Percentiles rank a stretch among this genome's conserved stretches.
phyloP scores from a whole-genome alignment of 2,797 vertebrate species.

The Menidia menidia region DNA sequence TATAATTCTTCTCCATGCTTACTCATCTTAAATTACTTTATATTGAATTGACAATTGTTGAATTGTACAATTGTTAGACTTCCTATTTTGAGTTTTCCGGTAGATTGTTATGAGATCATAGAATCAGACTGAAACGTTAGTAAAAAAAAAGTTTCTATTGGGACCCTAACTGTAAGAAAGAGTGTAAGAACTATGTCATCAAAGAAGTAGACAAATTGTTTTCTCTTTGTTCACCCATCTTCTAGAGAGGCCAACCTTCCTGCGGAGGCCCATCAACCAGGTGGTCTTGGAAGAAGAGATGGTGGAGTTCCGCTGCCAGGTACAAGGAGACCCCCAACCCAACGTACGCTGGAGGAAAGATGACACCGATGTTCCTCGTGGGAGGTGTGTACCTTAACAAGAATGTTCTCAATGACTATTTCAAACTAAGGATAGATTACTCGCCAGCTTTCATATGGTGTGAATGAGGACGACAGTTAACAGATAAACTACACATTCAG shows the following conservation, averaged over 20 bases:
- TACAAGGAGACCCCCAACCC: constrained; percentile 95
- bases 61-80: constrained; percentile 7
- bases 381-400: constrained; percentile 84
- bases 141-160: neutral
- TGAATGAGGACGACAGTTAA: constrained; percentile 41
- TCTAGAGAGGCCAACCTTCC: constrained; percentile 94
- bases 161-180: neutral
- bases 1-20: neutral
- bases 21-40: neutral
- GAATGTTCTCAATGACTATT: constrained; percentile 33
- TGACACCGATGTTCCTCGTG: constrained; percentile 92
- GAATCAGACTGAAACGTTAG: constrained; percentile 3
- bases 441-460: constrained; percentile 49
- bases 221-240: neutral
- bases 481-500: constrained; percentile 38
- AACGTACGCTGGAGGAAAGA: constrained; percentile 97
- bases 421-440: constrained; percentile 50
- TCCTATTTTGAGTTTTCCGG: constrained; percentile 24
- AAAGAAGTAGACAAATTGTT: neutral
- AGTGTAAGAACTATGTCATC: neutral
- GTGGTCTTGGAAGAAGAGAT: constrained; percentile 95
- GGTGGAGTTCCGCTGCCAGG: constrained; percentile 97
- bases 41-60: neutral
- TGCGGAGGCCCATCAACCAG: constrained; percentile 96
- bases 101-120: constrained; percentile 22